Evolutionary conservation across 2,888 invertebrate species (phyloP), one percentile per base, ranked within the genome.

Genomic region (Pogonocherus hispidulus): DNA sequence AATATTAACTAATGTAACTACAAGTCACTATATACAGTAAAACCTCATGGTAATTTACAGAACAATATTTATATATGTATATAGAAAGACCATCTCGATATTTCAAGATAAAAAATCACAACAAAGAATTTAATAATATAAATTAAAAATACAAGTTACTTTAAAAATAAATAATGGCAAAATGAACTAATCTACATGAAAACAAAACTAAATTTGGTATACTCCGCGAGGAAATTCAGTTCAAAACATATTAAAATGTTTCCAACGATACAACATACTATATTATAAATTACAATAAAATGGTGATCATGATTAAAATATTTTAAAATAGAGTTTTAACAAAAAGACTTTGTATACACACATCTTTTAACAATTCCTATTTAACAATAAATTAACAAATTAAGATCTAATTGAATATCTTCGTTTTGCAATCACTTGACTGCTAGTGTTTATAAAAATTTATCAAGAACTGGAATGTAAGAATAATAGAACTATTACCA

Each of bases 11-110:
- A 81, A 79, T 79, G 78, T 78, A 83, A 81, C 82, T 84, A 82
- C 77, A 80, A 79, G 77, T 83, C 78, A 79, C 81, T 85, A 84
- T 84, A 78, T 84, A 84, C 84, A 84, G 79, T 83, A 83, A 83
- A 83, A 83, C 78, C 44, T 44, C 68, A 77, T 79, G 77, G 79
- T 76, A 80, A 79, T 81, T 78, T 81, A 82, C 79, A 81, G 72
- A 77, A 78, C 74, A 76, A 78, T 75, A 71, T 73, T 66, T 72
- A 63, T 60, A 70, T 68, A 64, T 52, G 57, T 55, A 54, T 57
- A 74, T 67, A 72, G 66, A 75, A 69, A 75, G 69, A 73, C 57
- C 71, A 76, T 75, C 74, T 66, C 76, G 75, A 75, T 64, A 69
- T 68, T 72, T 69, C 68, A 76, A 75, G 70, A 70, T 71, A 73